Evolutionary conservation across 2,113 vertebrate genomes (phyloP), one percentile per base, ranked within the genome.

Genomic region (Chionodraco myersi): DNA sequence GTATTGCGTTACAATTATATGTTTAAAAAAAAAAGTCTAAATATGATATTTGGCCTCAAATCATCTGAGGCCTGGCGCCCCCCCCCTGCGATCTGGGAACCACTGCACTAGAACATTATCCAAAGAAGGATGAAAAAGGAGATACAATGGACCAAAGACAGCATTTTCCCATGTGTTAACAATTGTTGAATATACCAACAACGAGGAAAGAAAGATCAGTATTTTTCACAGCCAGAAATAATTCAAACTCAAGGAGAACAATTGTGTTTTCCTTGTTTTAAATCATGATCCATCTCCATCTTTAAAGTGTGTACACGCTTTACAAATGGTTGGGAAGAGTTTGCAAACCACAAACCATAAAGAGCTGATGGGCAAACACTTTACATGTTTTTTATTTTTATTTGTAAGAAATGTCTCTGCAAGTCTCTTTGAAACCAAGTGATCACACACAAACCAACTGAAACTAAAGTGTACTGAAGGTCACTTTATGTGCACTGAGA

Each of bases 241-340:
- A 67, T 71, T 75, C 58, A 75, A 68, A 51, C 16, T 56, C 23
- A 72, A 21, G 65, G 72, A 14, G 21, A 65, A 41, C 61, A n/a
- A 34, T 2, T 44, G 18, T 34, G 18, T n/a, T 79, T 4, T 21
- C 13, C 6, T 65, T 36, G 14, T 75, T n/a, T 63, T 51, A 77
- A 30, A 79, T 48, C 23, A 75, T 86, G 61, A 81, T 78, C 68
- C 13, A 47, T 86, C 60, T 75, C 12, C 10, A 2, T 2, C 65
- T 71, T 72, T n/a, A 65, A 70, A 47, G 34, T 30, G 34, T 23
- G 51, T 16, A 8, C 52, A 51, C 1, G 0, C 61, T 59, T 6
- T 53, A 47, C 53, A 53, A 60, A 65, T 72, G 52, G 53, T 63
- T 52, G 23, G 44, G 48, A 69, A 57, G 44, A 65, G 72, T 70